Base-by-base conservation (phyloP, 1,140 invertebrate species). In the Popillia japonica region DNA sequence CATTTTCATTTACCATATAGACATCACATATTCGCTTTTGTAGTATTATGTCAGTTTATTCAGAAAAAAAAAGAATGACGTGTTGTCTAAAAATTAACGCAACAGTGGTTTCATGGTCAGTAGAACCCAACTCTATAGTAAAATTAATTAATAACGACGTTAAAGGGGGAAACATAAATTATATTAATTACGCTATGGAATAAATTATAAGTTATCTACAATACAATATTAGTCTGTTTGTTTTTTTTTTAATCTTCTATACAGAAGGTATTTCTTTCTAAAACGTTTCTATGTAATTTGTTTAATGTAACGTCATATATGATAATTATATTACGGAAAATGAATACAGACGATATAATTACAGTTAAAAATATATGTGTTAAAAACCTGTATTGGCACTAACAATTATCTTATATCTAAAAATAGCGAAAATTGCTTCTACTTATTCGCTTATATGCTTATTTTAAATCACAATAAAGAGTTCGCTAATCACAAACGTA, bases 41-140 rank as follows among this genome's bases (percentile, higher is more conserved):
- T 55, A 17, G 48, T 55, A 17, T 55, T 55, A 55, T 55, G 48
- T 55, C 48, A 55, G 48, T 17, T n/a, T 55, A 55, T 55, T 55
- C 48, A n/a, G 48, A 17, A 55, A 55, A 55, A 55, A 55, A 55
- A 55, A 55, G 7, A 55, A 55, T 55, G 48, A 55, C 48, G 48
- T 55, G 48, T 55, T 55, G 48, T 55, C 48, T 55, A 55, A 55
- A 55, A 55, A 55, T 55, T 55, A 55, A 55, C 48, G 48, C 48
- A 55, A 17, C 17, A n/a, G 14, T n/a, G 48, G 48, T 55, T 55
- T 55, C 48, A 55, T 55, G 48, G 48, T 55, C 48, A 55, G 14
- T 17, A n/a, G 48, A 55, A 34, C 4, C 48, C 48, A 55, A 6
- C 48, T 48, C 9, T 14, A 14, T 14, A 48, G 44, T 10, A 10